Base-by-base conservation (phyloP, 2,797 vertebrate genomes). In the Ficedula albicollis region DNA sequence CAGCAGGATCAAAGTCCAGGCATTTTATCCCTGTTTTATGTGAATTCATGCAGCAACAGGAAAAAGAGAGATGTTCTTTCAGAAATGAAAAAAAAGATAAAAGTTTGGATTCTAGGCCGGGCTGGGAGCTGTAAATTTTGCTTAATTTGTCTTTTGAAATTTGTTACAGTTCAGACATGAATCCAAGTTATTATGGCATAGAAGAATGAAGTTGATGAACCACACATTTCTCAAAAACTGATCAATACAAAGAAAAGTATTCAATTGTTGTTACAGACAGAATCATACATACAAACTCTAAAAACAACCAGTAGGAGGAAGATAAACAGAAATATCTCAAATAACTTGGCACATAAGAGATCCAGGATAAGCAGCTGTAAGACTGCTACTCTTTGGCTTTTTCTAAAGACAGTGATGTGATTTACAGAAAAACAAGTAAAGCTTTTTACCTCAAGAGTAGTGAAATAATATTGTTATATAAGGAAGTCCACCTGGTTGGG, bases 111-210 rank as follows among this genome's bases (percentile, higher is more conserved):
- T 85, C 36, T 66, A 76, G n/a, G n/a, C 44, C 39, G 59, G 36
- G 13, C 27, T 59, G 36, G 62, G 36, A 48, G 5, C 19, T 78
- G 30, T 87, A 88, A 94, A 81, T 84, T 69, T 51, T 48, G 10
- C 64, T 89, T 85, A 89, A 90, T 36, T 64, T 44, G 15, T 90
- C 56, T 84, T 93, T 66, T 55, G 29, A 86, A 97, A 89, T 92
- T 58, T 60, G 39, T 38, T 89, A 7, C 4, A 21, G 87, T 95
- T 93, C 46, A 80, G 52, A 86, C 26, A 29, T 11, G 7, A 84
- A 56, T 93, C n/a, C 18, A 18, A 55, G 54, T 74, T 87, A 49
- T 68, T 79, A 54, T 7, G 5, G 19, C 54, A 59, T 3, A 46
- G 52, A 74, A 85, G 27, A 89, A 79, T 52, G 15, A 94, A 83